A percentile compares a stretch with the other conserved stretches of the same genome.
These are phyloP conservation scores for Cyrtodaria siliqua DNA, from an alignment of 2,888 invertebrate species.

Conservation along the genomic window DNA sequence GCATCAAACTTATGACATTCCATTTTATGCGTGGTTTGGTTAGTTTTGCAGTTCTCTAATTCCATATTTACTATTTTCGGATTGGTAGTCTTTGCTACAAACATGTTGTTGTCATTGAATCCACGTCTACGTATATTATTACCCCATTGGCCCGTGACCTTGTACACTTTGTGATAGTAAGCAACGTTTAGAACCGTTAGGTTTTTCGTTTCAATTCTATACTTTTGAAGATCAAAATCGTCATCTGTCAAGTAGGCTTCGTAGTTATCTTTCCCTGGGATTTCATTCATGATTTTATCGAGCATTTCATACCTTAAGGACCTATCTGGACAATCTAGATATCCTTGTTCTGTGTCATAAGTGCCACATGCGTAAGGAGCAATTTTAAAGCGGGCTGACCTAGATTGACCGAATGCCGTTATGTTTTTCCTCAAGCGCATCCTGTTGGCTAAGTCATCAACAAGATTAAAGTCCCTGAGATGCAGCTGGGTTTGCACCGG, in stretches of 20 bases:
- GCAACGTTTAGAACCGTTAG: slow-evolving; percentile 46
- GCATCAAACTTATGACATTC: slow-evolving; percentile 49
- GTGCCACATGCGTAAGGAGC: slow-evolving; percentile 16
- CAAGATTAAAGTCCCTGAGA: slow-evolving; percentile 57
- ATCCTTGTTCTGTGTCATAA: slow-evolving; percentile 11
- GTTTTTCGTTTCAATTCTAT: slow-evolving; percentile 38
- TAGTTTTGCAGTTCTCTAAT: slow-evolving; percentile 48
- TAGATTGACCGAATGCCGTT: slow-evolving; percentile 22
- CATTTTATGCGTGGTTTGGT: slow-evolving; percentile 37
- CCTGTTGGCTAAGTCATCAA: slow-evolving; percentile 73
- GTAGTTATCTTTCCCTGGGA: slow-evolving; percentile 60
- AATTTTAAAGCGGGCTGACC: slow-evolving; percentile 56
- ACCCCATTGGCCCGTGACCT: slow-evolving; percentile 54
- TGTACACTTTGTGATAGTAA: slow-evolving; percentile 49
- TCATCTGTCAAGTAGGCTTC: slow-evolving; percentile 29
- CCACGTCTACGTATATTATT: slow-evolving; percentile 50
- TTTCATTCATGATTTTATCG: slow-evolving; percentile 52
- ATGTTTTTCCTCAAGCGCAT: slow-evolving; percentile 46
- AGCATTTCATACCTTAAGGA: slow-evolving; percentile 20
- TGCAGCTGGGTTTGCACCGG: slow-evolving; percentile 60
- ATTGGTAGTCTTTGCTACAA: slow-evolving; percentile 71
- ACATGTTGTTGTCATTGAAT: slow-evolving; percentile 60
- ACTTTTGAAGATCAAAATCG: slow-evolving; percentile 43
- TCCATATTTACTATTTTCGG: slow-evolving; percentile 64
- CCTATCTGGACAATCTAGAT: slow-evolving; percentile 10